Evolutionary conservation across 35 echinoderm and acorn worm genomes (phyloP).

Genomic region (Acanthaster planci): DNA sequence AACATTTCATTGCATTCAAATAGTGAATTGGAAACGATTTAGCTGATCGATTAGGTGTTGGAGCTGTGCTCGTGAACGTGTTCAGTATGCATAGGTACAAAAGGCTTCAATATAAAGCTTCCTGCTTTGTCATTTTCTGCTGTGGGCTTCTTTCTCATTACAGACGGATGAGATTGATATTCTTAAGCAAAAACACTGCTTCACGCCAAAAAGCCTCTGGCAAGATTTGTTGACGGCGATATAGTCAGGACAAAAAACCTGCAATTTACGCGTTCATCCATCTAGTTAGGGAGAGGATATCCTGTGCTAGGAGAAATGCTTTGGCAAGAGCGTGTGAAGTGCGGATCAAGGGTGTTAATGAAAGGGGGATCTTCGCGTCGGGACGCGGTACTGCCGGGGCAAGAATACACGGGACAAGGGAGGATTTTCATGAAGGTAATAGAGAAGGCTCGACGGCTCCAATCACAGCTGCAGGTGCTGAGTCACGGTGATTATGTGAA

Average conservation of each 20-base stretch:
- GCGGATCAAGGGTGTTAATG: conserved; percentile 3
- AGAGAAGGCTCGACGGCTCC: too few relatives aligned
- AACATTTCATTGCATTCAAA: too few relatives aligned
- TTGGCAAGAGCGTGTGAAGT: conserved; percentile 4
- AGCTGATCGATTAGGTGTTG: too few relatives aligned
- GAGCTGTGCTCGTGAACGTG: too few relatives aligned
- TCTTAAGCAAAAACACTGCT: not conserved
- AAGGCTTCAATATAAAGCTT: too few relatives aligned
- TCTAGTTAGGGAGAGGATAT: conserved; percentile 6
- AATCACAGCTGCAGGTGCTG: too few relatives aligned
- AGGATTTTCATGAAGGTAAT: too few relatives aligned
- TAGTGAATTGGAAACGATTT: too few relatives aligned
- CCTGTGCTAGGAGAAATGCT: conserved; percentile 2
- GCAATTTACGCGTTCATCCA: not conserved
- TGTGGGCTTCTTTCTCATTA: not conserved
- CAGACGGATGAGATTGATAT: conserved; percentile 12
- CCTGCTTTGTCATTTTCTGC: too few relatives aligned
- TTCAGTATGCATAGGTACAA: too few relatives aligned
- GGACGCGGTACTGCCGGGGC: not conserved
- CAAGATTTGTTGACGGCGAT: not conserved
- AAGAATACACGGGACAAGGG: too few relatives aligned
- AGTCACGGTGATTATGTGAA: too few relatives aligned
- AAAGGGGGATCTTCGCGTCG: not conserved
- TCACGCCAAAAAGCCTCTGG: conserved; percentile 20
- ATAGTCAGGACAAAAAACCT: not conserved